Percentiles rank a stretch among this genome's conserved stretches.
These are phyloP conservation scores for Caretta caretta DNA, from an alignment of 2,113 vertebrate species.

Conservation along the genomic window DNA sequence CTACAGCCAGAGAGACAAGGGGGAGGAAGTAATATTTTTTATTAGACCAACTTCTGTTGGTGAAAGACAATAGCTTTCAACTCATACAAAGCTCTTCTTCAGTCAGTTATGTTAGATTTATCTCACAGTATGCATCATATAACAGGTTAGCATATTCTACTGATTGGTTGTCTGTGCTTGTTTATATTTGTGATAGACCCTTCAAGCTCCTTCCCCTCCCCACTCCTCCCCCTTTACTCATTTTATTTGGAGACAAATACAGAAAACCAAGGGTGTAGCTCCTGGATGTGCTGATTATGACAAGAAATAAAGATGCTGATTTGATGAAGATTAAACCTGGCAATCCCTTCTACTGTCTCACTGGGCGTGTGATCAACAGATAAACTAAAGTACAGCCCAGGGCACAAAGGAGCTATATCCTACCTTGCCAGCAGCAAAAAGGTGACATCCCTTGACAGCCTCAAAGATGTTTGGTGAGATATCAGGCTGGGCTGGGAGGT, in stretches of 20 bases:
- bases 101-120: background rate
- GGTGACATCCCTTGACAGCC: conserved; percentile 97
- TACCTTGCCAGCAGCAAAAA: conserved; percentile 96
- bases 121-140: background rate
- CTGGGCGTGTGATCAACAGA: too few relatives aligned
- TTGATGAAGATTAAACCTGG: background rate
- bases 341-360: background rate
- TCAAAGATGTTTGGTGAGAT: conserved; percentile 93
- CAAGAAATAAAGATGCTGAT: conserved; percentile 3
- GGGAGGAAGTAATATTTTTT: background rate
- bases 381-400: background rate
- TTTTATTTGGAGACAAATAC: background rate
- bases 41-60: background rate
- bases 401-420: background rate
- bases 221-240: background rate
- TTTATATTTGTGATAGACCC: background rate
- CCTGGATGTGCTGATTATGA: background rate
- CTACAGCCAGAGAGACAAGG: background rate
- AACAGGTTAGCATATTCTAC: background rate
- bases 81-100: background rate
- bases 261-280: background rate
- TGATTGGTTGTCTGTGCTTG: background rate
- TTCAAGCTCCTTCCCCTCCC: background rate
- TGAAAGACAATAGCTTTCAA: background rate
- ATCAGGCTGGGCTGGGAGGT: conserved; percentile 95